These are phyloP conservation scores for Nudaria mundana DNA, from an alignment of 2,888 invertebrate genomes.

Conservation along the genomic window DNA sequence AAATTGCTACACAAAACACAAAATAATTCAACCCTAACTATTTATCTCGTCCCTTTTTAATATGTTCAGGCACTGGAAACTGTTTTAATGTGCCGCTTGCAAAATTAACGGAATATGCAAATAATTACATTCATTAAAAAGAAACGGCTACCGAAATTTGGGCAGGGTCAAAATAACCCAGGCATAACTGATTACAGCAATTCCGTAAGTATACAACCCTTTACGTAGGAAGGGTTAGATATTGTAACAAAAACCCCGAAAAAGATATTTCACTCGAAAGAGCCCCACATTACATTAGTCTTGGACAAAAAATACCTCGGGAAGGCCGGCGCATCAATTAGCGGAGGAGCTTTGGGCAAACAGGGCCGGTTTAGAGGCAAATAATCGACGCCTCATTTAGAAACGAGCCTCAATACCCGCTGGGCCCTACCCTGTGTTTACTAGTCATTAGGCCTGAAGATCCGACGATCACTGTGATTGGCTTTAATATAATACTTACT, in stretches of 20 bases:
- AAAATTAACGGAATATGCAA: conserved; percentile 19
- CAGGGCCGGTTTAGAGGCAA: conserved; percentile 54
- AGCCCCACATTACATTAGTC: conserved; percentile 60
- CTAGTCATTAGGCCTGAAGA: conserved; percentile 68
- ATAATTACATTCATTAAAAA: conserved; percentile 35
- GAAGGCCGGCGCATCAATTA: conserved; percentile 61
- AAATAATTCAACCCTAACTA: not conserved
- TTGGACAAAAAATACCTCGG: conserved; percentile 55
- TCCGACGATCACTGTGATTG: conserved; percentile 25
- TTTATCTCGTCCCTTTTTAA: conserved; percentile 3
- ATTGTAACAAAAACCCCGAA: conserved; percentile 45
- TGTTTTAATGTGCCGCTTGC: conserved; percentile 12
- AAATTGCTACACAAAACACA: not conserved
- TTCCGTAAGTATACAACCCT: conserved; percentile 33
- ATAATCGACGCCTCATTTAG: conserved; percentile 68
- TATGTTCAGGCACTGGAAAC: conserved; percentile 9
- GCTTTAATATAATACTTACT: conserved; percentile 17
- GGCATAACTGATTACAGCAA: conserved; percentile 38
- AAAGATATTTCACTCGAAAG: conserved; percentile 67
- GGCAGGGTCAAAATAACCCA: conserved; percentile 31
- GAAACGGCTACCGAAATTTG: conserved; percentile 16
- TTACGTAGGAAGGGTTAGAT: conserved; percentile 32
- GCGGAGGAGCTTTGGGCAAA: conserved; percentile 60
- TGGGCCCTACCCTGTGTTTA: conserved; percentile 53
- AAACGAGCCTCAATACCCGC: conserved; percentile 33